These are phyloP conservation scores for Lasiommata megera DNA, from an alignment of 2,888 invertebrate species.

Conservation along the genomic window DNA sequence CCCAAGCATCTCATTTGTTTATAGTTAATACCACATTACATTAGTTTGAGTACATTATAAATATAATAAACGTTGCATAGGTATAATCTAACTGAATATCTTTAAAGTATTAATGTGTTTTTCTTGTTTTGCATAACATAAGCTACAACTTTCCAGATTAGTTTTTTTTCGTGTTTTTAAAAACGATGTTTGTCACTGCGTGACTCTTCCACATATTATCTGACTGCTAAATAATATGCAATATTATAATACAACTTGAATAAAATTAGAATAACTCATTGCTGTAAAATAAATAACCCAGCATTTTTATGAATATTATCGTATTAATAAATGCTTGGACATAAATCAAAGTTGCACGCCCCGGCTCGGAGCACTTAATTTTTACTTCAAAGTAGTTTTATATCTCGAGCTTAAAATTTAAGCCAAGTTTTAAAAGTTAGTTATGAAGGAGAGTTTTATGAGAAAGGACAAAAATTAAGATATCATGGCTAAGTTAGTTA, in stretches of 20 bases:
- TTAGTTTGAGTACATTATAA: no score
- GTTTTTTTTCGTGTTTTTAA: not conserved
- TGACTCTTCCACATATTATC: not conserved
- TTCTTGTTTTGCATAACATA: not conserved
- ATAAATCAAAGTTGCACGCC: conserved; percentile 10
- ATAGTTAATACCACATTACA: no score
- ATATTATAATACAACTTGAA: not conserved
- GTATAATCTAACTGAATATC: no score
- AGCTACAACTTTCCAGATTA: not conserved
- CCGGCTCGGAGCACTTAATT: conserved; percentile 5
- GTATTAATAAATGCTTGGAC: not conserved
- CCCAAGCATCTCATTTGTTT: no score
- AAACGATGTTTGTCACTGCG: not conserved
- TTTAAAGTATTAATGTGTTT: no score
- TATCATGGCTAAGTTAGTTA: not conserved
- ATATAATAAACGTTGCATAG: no score
- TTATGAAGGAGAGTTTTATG: conserved; percentile 6
- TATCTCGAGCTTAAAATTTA: conserved; percentile 9
- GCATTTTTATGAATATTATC: not conserved
- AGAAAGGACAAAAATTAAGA: conserved; percentile 5
- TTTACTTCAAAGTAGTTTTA: conserved; percentile 14
- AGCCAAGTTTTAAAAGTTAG: conserved; percentile 1
- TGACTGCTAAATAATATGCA: not conserved
- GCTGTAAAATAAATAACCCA: not conserved
- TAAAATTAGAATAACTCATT: not conserved